Conservation (phyloP, 2,888 invertebrate species). For the Notodromas monacha region DNA sequence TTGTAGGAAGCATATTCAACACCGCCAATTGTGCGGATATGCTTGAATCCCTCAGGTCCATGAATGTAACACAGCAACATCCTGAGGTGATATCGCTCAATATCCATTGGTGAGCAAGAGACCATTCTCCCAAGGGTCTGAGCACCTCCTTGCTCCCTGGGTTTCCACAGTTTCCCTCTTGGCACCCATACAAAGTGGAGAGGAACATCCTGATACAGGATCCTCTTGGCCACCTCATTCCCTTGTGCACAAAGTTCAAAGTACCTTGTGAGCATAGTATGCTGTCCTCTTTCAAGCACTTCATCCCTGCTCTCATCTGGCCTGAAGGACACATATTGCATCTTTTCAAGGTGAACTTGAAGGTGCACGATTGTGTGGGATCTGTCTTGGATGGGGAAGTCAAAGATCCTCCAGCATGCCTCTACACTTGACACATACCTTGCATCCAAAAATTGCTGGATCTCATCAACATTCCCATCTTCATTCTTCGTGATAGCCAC, state of each 20-base stretch:
- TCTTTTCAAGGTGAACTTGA: conserved; percentile 7
- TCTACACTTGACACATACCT: conserved; percentile 7
- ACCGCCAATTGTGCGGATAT: conserved; percentile 11
- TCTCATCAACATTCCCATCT: conserved; percentile 2
- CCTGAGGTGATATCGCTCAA: conserved; percentile 10
- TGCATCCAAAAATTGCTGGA: conserved; percentile 6
- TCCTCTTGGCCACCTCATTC: no score
- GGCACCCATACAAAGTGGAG: no score
- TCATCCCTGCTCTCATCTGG: no score
- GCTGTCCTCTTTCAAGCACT: no score
- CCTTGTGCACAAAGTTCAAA: no score
- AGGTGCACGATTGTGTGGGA: conserved; percentile 5
- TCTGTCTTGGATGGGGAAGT: conserved; percentile 6
- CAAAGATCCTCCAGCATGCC: conserved; percentile 6
- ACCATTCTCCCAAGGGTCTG: no score
- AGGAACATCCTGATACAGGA: no score
- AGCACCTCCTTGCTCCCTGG: no score
- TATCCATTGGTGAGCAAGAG: no score
- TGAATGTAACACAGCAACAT: conserved; percentile 9
- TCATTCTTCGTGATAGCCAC: conserved; percentile 8
- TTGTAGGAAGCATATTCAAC: conserved; percentile 9
- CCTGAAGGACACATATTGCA: conserved; percentile 11
- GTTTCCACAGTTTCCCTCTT: no score
- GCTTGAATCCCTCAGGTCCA: conserved; percentile 11
- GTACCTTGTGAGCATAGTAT: no score